Base-by-base conservation (phyloP, 2,888 invertebrate genomes). In the Stenurella melanura region DNA sequence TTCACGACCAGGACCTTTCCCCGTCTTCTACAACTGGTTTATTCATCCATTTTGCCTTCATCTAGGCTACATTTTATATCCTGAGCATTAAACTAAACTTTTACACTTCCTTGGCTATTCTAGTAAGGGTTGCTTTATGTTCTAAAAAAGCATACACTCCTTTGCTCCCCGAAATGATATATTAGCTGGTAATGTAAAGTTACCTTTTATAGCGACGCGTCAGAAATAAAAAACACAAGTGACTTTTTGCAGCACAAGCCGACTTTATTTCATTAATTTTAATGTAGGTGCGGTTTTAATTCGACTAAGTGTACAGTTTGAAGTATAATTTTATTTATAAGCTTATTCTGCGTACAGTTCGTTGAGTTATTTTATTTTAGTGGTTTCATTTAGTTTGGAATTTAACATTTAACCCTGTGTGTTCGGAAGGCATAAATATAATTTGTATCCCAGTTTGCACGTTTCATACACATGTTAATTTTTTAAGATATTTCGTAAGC, bases 11-110 rank as follows among this genome's bases (percentile, higher is more conserved):
- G 50, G n/a, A 50, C n/a, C 50, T 12, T 50, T 15, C n/a, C 50
- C 4, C 5, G 50, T 50, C 50, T n/a, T 50, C 6, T 50, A 50
- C n/a, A 50, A 50, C n/a, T 50, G 50, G 12, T 50, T 50, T 50
- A 50, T 50, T 50, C 50, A 50, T 50, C n/a, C 50, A 50, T 50
- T 50, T 50, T 50, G 50, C 50, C 50, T 50, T 50, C 50, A 50
- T 50, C 50, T 50, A n/a, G n/a, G 5, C n/a, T n/a, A 12, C 50
- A 42, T 50, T 50, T 50, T 50, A 50, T 7, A n/a, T 50, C 50
- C n/a, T n/a, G 1, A n/a, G n/a, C 50, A 50, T 50, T 50, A 50
- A 17, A 50, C 50, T 50, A 50, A 50, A 50, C 50, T 50, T 50
- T 50, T 50, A 50, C 50, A 50, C 50, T 50, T 50, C 50, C 7